Conservation (phyloP, 2,113 vertebrate genomes). For the Chaenocephalus aceratus region DNA sequence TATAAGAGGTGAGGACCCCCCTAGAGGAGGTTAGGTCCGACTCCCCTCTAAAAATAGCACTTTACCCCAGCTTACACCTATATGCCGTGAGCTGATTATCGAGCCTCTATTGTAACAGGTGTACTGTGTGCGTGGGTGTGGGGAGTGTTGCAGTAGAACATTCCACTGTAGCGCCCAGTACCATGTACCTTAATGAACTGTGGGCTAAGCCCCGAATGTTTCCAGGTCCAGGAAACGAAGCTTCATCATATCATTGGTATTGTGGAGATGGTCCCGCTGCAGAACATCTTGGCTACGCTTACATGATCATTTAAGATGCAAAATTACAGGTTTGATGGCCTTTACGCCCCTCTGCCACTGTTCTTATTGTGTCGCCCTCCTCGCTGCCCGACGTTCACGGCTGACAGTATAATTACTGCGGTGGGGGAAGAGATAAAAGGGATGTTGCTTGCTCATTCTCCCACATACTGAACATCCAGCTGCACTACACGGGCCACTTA, state of each 20-base stretch:
- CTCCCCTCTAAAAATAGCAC: too few relatives aligned
- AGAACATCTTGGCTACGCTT: slow-evolving; percentile 77
- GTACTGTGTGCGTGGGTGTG: too few relatives aligned
- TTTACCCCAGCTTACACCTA: too few relatives aligned
- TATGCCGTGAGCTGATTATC: too few relatives aligned
- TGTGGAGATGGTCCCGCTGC: slow-evolving; percentile 62
- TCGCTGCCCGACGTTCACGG: slow-evolving; percentile 78
- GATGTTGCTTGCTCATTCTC: slow-evolving; percentile 77
- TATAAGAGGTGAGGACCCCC: too few relatives aligned
- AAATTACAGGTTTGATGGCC: slow-evolving; percentile 89
- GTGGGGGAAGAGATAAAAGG: slow-evolving; percentile 85
- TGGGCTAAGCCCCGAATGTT: too few relatives aligned
- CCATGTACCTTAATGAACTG: too few relatives aligned
- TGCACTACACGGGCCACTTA: slow-evolving; percentile 74
- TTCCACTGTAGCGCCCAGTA: too few relatives aligned
- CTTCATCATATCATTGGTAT: slow-evolving; percentile 70
- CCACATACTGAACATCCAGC: slow-evolving; percentile 89
- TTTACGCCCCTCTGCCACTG: slow-evolving; percentile 80
- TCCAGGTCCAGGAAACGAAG: slow-evolving; percentile 6
- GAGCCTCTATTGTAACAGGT: too few relatives aligned
- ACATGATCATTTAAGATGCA: slow-evolving; percentile 84
- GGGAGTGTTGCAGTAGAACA: too few relatives aligned
- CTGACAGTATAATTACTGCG: slow-evolving; percentile 90
- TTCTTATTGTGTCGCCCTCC: slow-evolving; percentile 83
- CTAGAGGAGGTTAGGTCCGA: too few relatives aligned